Conservation (phyloP, 64 coral and sea anemone genomes). For the Pocillopora damicornis region DNA sequence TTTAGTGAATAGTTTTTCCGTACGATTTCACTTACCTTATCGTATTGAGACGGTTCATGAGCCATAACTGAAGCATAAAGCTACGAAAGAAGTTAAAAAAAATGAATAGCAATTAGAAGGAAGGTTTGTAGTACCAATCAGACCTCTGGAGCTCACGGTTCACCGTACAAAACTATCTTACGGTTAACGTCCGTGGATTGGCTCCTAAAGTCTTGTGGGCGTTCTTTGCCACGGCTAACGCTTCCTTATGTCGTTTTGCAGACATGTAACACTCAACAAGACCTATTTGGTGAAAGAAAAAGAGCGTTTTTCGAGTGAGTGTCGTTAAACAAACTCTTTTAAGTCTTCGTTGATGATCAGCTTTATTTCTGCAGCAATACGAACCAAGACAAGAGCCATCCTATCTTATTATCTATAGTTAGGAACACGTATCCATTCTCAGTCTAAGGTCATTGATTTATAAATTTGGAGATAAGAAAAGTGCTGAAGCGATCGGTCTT, state of each 20-base stretch:
- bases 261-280: constrained; percentile 93
- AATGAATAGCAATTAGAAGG: not conserved
- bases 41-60: constrained; percentile 60
- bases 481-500: too few relatives aligned
- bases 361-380: too few relatives aligned
- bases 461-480: too few relatives aligned
- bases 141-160: not conserved
- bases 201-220: constrained; percentile 82
- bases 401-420: too few relatives aligned
- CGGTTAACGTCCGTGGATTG: constrained; percentile 81
- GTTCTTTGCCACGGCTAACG: constrained; percentile 85
- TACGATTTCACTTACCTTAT: constrained; percentile 53
- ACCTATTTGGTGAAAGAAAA: constrained; percentile 24
- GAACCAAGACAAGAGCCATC: too few relatives aligned
- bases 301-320: too few relatives aligned
- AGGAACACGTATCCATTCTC: too few relatives aligned
- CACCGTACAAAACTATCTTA: constrained; percentile 19
- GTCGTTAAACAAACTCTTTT: too few relatives aligned
- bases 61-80: constrained; percentile 78
- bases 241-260: constrained; percentile 80
- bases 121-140: not conserved
- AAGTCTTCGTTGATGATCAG: too few relatives aligned
- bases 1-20: not conserved
- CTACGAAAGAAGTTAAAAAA: constrained; percentile 34
- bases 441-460: too few relatives aligned